Evolutionary conservation across 2,888 invertebrate species (phyloP).

Genomic region (Stratiomys singularior): DNA sequence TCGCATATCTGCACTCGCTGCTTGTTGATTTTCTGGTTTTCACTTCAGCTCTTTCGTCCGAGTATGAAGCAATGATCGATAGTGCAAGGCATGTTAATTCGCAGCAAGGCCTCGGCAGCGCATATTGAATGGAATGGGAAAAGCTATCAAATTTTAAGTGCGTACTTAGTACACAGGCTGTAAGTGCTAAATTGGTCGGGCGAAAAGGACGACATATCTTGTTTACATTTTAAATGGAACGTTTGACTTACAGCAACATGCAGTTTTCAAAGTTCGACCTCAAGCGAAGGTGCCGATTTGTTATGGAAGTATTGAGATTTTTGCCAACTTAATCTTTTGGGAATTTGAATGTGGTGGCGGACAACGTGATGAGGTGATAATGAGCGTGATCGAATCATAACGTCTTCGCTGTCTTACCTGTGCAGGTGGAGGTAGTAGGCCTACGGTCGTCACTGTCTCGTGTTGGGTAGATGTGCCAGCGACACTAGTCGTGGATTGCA

Average conservation of each 20-base stretch:
- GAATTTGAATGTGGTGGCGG: background rate
- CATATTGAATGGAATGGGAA: background rate
- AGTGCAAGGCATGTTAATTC: slow-evolving; percentile 11
- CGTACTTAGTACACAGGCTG: background rate
- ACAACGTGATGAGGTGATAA: background rate
- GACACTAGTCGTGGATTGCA: slow-evolving; percentile 59
- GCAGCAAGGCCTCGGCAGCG: background rate
- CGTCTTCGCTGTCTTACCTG: slow-evolving; percentile 46
- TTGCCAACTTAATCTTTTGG: too few species aligned
- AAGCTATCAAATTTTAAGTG: background rate
- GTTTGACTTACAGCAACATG: background rate
- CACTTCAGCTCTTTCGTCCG: background rate
- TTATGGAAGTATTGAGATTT: background rate
- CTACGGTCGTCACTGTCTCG: slow-evolving; percentile 31
- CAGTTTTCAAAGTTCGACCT: background rate
- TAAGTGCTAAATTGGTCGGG: background rate
- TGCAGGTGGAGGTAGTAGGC: slow-evolving; percentile 41
- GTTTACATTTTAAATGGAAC: slow-evolving; percentile 24
- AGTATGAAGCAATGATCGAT: background rate
- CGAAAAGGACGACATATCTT: background rate
- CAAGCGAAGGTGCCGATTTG: slow-evolving; percentile 20
- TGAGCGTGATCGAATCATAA: background rate
- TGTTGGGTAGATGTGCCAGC: slow-evolving; percentile 57
- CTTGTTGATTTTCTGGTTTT: background rate
- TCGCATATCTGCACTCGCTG: background rate